Evolutionary conservation across 2,888 invertebrate genomes (phyloP), one percentile per base, ranked within the genome.

Genomic region (Agrochola circellaris): DNA sequence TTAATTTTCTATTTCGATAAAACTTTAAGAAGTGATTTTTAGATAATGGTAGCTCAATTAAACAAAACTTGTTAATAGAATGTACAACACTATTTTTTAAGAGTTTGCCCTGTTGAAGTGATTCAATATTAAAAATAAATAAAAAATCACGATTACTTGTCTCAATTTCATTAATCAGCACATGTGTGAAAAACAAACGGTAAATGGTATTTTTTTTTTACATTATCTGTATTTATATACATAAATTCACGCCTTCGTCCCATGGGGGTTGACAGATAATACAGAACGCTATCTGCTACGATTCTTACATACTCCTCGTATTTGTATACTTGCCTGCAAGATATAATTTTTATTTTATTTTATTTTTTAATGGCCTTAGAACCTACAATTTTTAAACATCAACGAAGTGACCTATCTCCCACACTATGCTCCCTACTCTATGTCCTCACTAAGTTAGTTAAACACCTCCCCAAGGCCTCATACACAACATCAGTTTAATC

Each of bases 381-480:
- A 45, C 15, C 0, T 60, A 42, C 0, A 0, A n/a, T 30, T 58
- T 13, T 23, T n/a, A 11, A 26, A 42, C 20, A 17, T 51, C 0
- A 65, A 61, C 2, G 3, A 23, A 73, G 17, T 6, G 65, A 7
- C 70, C 26, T 56, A 23, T 89, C 87, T 87, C 0, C 48, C 1
- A 48, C 26, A 71, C 64, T 70, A 67, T 45, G 69, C 20, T 9
- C 58, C 26, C 60, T 87, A 83, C 45, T 90, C 91, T 90, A 79
- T 90, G 90, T 5, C 72, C 64, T 54, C 89, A 90, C 91, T 93
- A 90, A 93, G 92, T 94, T 92, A 88, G 91, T 91, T 93, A 94
- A 95, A 95, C 91, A 93, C 91, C 90, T 95, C 96, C 95, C 96
- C 73, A 86, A 93, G 95, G 96, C 89, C 93, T 93, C 93, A 92